phyloP scores from a whole-genome alignment of 2,797 vertebrate species.

The Moxostoma hubbsi region DNA sequence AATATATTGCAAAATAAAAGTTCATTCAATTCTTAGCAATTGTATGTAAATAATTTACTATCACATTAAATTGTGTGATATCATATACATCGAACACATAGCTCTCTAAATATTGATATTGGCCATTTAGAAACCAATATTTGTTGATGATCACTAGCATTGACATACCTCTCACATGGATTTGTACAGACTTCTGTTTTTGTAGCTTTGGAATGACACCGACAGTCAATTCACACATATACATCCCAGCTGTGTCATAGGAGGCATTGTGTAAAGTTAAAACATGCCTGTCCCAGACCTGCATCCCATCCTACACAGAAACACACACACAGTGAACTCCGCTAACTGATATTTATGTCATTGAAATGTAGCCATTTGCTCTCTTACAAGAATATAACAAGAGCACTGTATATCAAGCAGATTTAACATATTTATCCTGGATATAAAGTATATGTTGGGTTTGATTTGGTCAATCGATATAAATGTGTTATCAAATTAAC shows the following conservation, averaged over 20 bases:
- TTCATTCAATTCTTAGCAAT: too few relatives aligned
- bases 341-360: neutral
- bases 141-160: too few relatives aligned
- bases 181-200: conserved; percentile 65
- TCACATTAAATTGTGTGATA: too few relatives aligned
- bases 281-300: conserved; percentile 59
- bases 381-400: neutral
- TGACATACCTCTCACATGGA: conserved; percentile 78
- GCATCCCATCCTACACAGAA: conserved; percentile 71
- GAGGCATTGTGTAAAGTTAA: conserved; percentile 70
- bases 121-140: too few relatives aligned
- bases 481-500: too few relatives aligned
- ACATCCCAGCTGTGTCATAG: conserved; percentile 75
- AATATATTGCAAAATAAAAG: too few relatives aligned
- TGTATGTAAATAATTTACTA: too few relatives aligned
- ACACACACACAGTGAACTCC: neutral
- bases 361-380: neutral
- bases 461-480: too few relatives aligned
- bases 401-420: neutral
- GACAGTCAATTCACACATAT: conserved; percentile 77
- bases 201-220: conserved; percentile 74
- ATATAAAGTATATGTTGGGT: neutral
- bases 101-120: too few relatives aligned
- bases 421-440: neutral
- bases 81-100: too few relatives aligned